These are phyloP conservation scores for Synergus japonicus DNA, from an alignment of 2,888 invertebrate species.

Conservation along the genomic window DNA sequence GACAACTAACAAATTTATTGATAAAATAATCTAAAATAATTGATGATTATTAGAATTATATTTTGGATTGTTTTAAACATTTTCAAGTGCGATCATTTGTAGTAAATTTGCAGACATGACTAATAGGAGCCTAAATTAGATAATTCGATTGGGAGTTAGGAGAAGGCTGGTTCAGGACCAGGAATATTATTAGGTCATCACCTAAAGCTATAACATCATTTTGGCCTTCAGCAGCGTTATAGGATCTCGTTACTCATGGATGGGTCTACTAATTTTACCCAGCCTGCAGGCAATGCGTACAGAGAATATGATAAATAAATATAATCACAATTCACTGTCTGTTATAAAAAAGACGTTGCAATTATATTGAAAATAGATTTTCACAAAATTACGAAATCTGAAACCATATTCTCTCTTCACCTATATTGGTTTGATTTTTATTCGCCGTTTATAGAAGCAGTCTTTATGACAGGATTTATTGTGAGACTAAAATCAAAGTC, in stretches of 20 bases:
- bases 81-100: neutral
- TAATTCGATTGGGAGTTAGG: constrained; percentile 8
- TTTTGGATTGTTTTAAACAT: neutral
- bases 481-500: too few species aligned
- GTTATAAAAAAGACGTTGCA: too few species aligned
- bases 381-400: too few species aligned
- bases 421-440: too few species aligned
- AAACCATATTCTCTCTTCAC: too few species aligned
- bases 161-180: neutral
- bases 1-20: neutral
- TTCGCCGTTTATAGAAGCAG: neutral
- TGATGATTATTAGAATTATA: neutral
- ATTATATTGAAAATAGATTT: too few species aligned
- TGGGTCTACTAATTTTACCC: neutral
- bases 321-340: too few species aligned
- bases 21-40: too few species aligned
- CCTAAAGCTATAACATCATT: constrained; percentile 4
- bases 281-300: neutral
- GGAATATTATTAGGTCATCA: constrained; percentile 5
- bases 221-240: constrained; percentile 27
- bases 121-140: neutral
- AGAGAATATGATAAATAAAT: neutral
- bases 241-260: neutral
- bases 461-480: too few species aligned
- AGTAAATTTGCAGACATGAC: neutral